These are phyloP conservation scores for Panzeria rudis DNA, from an alignment of 2,888 invertebrate genomes.

Conservation along the genomic window DNA sequence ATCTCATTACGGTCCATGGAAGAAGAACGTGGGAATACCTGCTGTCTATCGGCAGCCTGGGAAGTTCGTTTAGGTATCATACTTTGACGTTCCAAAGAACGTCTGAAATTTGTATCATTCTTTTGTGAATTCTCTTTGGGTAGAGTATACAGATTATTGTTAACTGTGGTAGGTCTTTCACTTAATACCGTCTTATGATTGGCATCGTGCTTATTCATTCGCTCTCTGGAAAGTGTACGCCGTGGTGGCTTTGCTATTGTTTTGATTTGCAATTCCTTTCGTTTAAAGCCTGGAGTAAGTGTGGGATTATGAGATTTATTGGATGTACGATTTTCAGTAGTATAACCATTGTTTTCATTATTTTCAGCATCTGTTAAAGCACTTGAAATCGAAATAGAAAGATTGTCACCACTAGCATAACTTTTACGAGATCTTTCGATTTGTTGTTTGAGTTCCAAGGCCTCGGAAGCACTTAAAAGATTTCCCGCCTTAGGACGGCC, in stretches of 20 bases:
- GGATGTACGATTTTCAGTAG: slow-evolving; percentile 31
- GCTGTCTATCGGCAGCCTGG: slow-evolving; percentile 71
- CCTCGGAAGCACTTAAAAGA: slow-evolving; percentile 73
- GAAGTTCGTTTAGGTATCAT: slow-evolving; percentile 78
- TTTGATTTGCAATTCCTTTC: slow-evolving; percentile 68
- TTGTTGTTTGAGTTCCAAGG: slow-evolving; percentile 75
- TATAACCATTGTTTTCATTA: slow-evolving; percentile 67
- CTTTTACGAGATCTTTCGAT: slow-evolving; percentile 77
- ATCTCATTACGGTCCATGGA: slow-evolving; percentile 82
- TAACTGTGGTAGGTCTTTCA: slow-evolving; percentile 71
- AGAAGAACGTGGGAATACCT: slow-evolving; percentile 77
- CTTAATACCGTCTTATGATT: slow-evolving; percentile 74
- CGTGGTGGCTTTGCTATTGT: slow-evolving; percentile 72
- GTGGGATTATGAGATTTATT: slow-evolving; percentile 58
- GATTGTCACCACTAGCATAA: slow-evolving; percentile 77
- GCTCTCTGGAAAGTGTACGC: slow-evolving; percentile 74
- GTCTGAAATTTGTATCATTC: slow-evolving; percentile 73
- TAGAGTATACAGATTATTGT: slow-evolving; percentile 66
- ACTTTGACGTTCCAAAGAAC: slow-evolving; percentile 78
- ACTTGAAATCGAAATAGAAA: slow-evolving; percentile 79
- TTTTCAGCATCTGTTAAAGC: slow-evolving; percentile 79
- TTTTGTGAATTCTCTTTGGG: slow-evolving; percentile 71
- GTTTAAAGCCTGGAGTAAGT: slow-evolving; percentile 52
- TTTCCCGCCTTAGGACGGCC: slow-evolving; percentile 75
- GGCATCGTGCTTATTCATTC: slow-evolving; percentile 71